Evolutionary conservation across 53 echinoderm and acorn worm genomes (phyloP), one percentile per base, ranked within the genome.

Genomic region (Henricia sp.): DNA sequence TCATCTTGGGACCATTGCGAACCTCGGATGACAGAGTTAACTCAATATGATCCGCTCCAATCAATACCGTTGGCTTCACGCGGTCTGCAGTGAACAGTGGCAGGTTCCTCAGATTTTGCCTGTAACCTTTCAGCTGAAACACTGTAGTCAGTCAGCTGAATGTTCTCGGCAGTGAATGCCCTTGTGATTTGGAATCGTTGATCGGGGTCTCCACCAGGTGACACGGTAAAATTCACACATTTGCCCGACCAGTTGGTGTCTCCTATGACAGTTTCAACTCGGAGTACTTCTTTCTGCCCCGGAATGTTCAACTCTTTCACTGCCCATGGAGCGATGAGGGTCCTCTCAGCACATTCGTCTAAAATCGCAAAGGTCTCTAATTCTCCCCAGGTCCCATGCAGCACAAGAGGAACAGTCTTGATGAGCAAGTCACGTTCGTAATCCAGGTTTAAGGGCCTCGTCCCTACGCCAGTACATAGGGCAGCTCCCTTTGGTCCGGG

Each of bases 401-500:
- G 8, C 3, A 37, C 36, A 13, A 64, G 64, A 35, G 36, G 35
- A 64, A 64, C 64, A 35, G 64, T 64, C 64, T 35, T 64, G 34
- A 64, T 64, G 14, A 64, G 36, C 35, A 64, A 34, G 17, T 64
- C 64, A 33, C 35, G 64, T 36, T 64, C 64, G 16, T 64, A 64
- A 24, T 36, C 64, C 1, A 36, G 34, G 36, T 37, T 64, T 24
- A 64, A 24, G 64, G 60, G 2, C 30, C 30, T 59, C 3, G 4
- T 29, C 2, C 60, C 60, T 28, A 59, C 26, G 1, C 60, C 60
- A 28, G 60, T 59, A 14, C 60, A 59, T 3, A 59, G 60, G 5
- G 14, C 60, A 27, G 29, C 37, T 35, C 35, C 64, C 64, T 64
- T 64, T 35, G 35, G 64, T 35, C 36, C 16, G 3, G 64, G 20